Percentiles rank a stretch among this genome's conserved stretches.
Conservation (phyloP, 2,113 vertebrate species). For the Oceanites oceanicus region DNA sequence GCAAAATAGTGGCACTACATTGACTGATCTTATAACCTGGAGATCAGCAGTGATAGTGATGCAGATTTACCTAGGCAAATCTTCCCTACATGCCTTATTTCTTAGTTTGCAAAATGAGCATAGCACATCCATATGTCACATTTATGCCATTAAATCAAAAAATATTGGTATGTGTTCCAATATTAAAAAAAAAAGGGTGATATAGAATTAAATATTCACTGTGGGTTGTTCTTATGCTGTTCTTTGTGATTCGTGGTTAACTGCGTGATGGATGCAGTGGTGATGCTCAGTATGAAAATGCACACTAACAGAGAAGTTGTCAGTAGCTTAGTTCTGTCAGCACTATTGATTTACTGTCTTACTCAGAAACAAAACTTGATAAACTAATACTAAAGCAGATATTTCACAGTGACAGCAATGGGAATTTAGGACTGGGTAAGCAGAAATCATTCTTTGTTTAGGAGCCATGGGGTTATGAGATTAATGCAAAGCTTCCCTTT, state of each 20-base stretch:
- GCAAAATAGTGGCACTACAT: not conserved
- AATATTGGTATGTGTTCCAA: not conserved
- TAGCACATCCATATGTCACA: rapidly evolving
- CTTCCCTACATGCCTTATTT: not conserved
- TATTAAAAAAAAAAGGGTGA: not conserved
- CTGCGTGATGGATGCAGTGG: not conserved
- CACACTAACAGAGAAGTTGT: not conserved
- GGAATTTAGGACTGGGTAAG: not conserved
- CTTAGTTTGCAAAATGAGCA: not conserved
- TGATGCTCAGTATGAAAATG: not conserved
- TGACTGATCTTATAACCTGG: not conserved
- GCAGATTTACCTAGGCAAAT: not conserved
- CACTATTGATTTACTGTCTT: constrained; percentile 52
- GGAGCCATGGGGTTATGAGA: not conserved
- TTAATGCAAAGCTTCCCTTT: not conserved
- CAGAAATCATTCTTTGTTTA: not conserved
- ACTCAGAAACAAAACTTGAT: constrained; percentile 2
- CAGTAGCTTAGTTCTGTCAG: constrained; percentile 31
- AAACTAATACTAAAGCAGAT: constrained; percentile 2
- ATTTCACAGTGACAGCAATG: not conserved
- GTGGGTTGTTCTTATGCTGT: not conserved
- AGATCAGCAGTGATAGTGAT: not conserved
- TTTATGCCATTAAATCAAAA: not conserved
- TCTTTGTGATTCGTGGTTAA: not conserved
- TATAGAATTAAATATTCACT: not conserved